A percentile compares a stretch with the other conserved stretches of the same genome.
Conservation (phyloP, 2,797 vertebrate species). For the Poeciliopsis gracilis region DNA sequence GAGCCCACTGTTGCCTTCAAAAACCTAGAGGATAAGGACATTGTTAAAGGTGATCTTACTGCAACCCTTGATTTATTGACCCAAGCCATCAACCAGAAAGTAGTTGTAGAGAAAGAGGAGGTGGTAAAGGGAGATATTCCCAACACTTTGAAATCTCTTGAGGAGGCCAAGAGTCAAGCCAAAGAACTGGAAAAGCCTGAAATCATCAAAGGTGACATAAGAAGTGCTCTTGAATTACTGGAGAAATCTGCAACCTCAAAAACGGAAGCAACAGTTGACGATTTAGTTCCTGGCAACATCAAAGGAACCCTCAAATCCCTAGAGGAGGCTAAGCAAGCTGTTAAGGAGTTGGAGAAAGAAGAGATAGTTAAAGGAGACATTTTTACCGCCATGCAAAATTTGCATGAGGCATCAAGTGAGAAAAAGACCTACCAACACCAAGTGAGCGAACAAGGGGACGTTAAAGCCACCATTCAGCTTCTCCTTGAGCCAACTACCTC, state of each 20-base stretch:
- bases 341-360: constrained; percentile 84
- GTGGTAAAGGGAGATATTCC: constrained; percentile 85
- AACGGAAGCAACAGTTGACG: constrained; percentile 82
- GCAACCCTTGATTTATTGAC: constrained; percentile 85
- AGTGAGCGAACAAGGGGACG: constrained; percentile 78
- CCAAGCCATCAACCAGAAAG: constrained; percentile 85
- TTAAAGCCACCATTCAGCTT: constrained; percentile 81
- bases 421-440: constrained; percentile 80
- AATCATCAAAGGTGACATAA: constrained; percentile 85
- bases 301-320: constrained; percentile 87
- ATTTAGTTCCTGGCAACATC: constrained; percentile 86
- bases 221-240: constrained; percentile 85
- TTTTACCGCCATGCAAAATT: constrained; percentile 75
- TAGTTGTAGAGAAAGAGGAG: constrained; percentile 85
- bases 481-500: constrained; percentile 79
- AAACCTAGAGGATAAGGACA: constrained; percentile 83
- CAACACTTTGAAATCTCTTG: constrained; percentile 84
- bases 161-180: constrained; percentile 83
- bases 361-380: constrained; percentile 80
- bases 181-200: constrained; percentile 85
- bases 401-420: constrained; percentile 78
- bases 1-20: constrained; percentile 77
- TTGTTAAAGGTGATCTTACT: constrained; percentile 88
- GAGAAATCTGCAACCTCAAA: constrained; percentile 85
- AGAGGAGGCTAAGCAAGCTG: constrained; percentile 82